A percentile compares a stretch with the other conserved stretches of the same genome.
These are phyloP conservation scores for Plecturocebus donacophilus DNA, from an alignment of 2,113 vertebrate genomes.

Conservation along the genomic window DNA sequence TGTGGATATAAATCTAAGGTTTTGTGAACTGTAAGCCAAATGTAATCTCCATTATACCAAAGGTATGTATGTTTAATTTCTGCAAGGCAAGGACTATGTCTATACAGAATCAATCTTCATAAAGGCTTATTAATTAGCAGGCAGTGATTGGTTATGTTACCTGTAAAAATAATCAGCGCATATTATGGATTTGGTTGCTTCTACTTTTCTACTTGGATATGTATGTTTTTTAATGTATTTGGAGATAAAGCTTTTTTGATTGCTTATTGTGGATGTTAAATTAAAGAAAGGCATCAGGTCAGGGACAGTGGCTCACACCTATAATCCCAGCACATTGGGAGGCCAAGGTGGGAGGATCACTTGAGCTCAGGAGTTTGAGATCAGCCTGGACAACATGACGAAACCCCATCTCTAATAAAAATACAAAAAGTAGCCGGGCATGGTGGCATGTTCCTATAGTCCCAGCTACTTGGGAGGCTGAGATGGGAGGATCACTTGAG, in stretches of 20 bases:
- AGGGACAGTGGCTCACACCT: neutral
- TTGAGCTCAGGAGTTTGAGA: too few species aligned
- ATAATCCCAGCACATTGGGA: too few species aligned
- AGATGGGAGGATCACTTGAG: too few species aligned
- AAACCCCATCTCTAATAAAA: too few species aligned
- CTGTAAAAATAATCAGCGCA: constrained; percentile 1
- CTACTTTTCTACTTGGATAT: neutral
- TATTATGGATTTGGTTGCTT: neutral
- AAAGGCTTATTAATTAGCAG: constrained; percentile 40
- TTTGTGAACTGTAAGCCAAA: neutral
- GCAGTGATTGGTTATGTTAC: constrained; percentile 10
- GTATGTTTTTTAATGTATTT: constrained; percentile 45
- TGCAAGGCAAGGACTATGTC: neutral
- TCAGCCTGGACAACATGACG: too few species aligned
- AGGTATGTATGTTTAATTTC: constrained; percentile 44
- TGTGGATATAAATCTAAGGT: neutral
- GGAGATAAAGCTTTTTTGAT: neutral
- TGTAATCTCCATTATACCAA: neutral
- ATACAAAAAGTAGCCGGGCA: too few species aligned
- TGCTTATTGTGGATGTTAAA: constrained; percentile 35
- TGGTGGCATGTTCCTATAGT: too few species aligned
- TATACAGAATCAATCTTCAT: constrained; percentile 5
- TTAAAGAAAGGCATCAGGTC: constrained; percentile 33
- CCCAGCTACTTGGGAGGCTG: too few species aligned
- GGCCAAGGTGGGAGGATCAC: too few species aligned